These are phyloP conservation scores for Sitodiplosis mosellana DNA, from an alignment of 1,140 invertebrate species.

Conservation along the genomic window DNA sequence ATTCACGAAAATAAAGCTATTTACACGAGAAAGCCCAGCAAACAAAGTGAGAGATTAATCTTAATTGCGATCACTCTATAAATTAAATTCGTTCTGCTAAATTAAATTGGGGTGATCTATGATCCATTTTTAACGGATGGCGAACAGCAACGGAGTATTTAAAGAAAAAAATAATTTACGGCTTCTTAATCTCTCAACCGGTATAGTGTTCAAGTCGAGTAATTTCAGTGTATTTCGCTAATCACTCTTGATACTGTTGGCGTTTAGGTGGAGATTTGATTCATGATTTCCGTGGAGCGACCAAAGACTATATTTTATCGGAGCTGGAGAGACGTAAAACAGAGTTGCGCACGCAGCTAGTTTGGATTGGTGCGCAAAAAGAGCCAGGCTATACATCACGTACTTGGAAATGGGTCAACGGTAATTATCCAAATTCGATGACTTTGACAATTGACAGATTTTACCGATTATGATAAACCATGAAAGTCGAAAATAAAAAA, in stretches of 20 bases:
- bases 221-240: background rate
- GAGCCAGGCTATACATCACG: conserved; percentile 62
- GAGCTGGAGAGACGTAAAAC: conserved; percentile 64
- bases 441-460: too few relatives aligned
- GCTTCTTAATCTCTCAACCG: too few relatives aligned
- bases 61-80: too few relatives aligned
- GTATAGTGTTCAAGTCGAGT: background rate
- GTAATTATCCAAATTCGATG: conserved; percentile 27
- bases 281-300: conserved; percentile 44
- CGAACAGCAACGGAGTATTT: background rate
- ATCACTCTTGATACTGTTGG: background rate
- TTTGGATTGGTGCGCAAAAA: conserved; percentile 81
- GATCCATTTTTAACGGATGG: too few relatives aligned
- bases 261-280: conserved; percentile 54
- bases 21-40: background rate
- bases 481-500: too few relatives aligned
- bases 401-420: conserved; percentile 81
- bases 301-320: conserved; percentile 50
- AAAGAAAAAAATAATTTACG: background rate
- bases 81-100: too few relatives aligned
- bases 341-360: conserved; percentile 61
- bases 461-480: too few relatives aligned
- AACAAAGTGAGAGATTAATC: background rate
- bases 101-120: too few relatives aligned
- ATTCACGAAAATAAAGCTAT: background rate